Evolutionary conservation across 2,797 vertebrate genomes (phyloP).

Genomic region (Sebastes itinus): DNA sequence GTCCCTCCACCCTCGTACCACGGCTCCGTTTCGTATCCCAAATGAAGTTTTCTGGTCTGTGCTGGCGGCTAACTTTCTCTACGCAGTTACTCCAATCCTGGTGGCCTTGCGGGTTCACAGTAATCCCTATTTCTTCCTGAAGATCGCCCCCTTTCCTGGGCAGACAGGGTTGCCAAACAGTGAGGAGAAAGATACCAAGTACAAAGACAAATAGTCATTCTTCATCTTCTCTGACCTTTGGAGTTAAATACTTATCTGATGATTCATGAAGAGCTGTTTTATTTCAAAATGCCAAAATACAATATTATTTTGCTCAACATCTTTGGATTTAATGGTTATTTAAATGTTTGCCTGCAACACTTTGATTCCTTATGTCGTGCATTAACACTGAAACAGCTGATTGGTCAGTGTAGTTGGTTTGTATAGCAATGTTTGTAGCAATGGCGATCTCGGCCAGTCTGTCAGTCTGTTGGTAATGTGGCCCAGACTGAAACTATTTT

Average conservation of each 20-base stretch:
- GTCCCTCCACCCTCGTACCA: conserved; percentile 86
- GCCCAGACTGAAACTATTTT: neutral
- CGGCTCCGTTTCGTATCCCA: conserved; percentile 87
- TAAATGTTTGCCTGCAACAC: conserved; percentile 4
- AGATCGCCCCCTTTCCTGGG: conserved; percentile 42
- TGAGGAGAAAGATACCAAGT: conserved; percentile 83
- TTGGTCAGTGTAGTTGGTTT: neutral
- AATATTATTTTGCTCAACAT: conserved; percentile 51
- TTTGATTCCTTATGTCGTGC: neutral
- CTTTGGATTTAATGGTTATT: conserved; percentile 31
- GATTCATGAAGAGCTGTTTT: conserved; percentile 35
- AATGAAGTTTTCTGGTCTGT: conserved; percentile 78
- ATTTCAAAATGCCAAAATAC: conserved; percentile 57
- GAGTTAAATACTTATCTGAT: conserved; percentile 28
- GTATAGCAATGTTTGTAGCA: neutral
- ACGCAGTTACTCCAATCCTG: conserved; percentile 80
- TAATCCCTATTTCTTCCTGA: conserved; percentile 85
- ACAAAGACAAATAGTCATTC: conserved; percentile 70
- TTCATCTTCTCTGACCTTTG: conserved; percentile 21
- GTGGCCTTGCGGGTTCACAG: conserved; percentile 84
- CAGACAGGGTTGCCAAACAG: conserved; percentile 73
- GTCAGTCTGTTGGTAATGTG: neutral
- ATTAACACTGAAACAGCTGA: neutral
- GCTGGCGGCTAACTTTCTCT: conserved; percentile 83
- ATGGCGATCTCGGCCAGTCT: too few species aligned